Conservation (phyloP, 1,140 invertebrate species). For the Homarus americanus region DNA sequence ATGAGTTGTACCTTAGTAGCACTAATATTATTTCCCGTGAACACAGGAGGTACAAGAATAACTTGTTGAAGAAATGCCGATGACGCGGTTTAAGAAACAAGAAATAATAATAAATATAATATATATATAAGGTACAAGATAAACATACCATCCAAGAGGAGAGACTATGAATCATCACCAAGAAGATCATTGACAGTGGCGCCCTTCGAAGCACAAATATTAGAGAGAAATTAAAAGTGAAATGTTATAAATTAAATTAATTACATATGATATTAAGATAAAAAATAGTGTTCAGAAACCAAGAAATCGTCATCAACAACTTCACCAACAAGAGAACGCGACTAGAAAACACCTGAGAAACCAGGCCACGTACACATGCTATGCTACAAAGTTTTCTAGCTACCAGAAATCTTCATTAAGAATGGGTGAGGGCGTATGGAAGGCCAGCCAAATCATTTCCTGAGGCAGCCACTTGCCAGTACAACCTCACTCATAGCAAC, state of each 20-base stretch:
- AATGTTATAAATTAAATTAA: not conserved
- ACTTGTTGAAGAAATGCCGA: not conserved
- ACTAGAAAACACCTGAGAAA: slow-evolving; percentile 67
- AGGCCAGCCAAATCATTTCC: no score
- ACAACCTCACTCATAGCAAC: not conserved
- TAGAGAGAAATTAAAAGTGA: not conserved
- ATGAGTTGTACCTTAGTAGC: not conserved
- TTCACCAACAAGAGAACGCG: slow-evolving; percentile 34
- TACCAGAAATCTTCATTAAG: slow-evolving; percentile 25
- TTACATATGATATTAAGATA: not conserved
- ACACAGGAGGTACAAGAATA: slow-evolving; percentile 4
- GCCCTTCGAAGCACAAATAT: no score
- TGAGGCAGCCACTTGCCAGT: not conserved
- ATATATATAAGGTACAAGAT: not conserved
- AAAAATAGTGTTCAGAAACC: not conserved
- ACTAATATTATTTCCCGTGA: slow-evolving; percentile 12
- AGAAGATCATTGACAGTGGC: not conserved
- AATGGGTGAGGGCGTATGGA: not conserved
- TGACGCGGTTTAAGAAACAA: not conserved
- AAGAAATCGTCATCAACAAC: slow-evolving; percentile 15
- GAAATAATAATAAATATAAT: not conserved
- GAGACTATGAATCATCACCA: not conserved
- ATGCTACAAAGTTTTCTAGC: slow-evolving; percentile 5
- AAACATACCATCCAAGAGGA: not conserved
- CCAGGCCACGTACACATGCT: slow-evolving; percentile 48